These are phyloP conservation scores for Sphecodes monilicornis DNA, from an alignment of 2,888 invertebrate genomes.

Conservation along the genomic window DNA sequence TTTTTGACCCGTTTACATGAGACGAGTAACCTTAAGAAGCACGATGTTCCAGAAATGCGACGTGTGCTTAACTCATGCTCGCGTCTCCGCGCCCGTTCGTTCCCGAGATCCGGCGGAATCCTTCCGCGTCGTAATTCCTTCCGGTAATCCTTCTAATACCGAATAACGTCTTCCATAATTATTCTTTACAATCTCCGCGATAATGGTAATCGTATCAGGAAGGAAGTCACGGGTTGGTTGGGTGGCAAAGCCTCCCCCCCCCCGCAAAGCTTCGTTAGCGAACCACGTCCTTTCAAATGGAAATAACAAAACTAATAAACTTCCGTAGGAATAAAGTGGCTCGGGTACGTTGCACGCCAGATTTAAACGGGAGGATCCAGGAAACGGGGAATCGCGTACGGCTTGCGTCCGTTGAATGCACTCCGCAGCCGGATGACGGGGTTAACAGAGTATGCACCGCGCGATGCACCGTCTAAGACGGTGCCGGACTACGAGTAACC, in stretches of 20 bases:
- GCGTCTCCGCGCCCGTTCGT: background rate
- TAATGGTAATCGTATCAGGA: slow-evolving; percentile 36
- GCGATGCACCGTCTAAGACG: slow-evolving; percentile 29
- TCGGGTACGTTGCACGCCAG: slow-evolving; percentile 25
- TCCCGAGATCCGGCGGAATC: background rate
- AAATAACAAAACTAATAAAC: slow-evolving; percentile 59
- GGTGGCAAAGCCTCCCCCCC: background rate
- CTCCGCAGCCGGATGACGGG: slow-evolving; percentile 41
- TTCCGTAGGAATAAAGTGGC: slow-evolving; percentile 40
- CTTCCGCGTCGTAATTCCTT: background rate
- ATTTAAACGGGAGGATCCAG: slow-evolving; percentile 37
- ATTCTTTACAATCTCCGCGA: slow-evolving; percentile 43
- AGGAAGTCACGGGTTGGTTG: background rate
- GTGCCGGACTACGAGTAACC: slow-evolving; percentile 7
- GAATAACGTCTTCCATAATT: slow-evolving; percentile 27
- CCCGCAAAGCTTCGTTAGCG: slow-evolving; percentile 38
- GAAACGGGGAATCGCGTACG: slow-evolving; percentile 42
- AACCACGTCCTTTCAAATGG: slow-evolving; percentile 41
- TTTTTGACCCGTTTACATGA: too few relatives aligned
- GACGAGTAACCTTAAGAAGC: background rate
- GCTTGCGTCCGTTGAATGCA: slow-evolving; percentile 43
- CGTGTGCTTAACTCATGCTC: background rate
- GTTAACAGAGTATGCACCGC: slow-evolving; percentile 39
- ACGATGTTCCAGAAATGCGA: background rate
- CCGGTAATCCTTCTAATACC: slow-evolving; percentile 17